These are phyloP conservation scores for Neomonachus schauinslandi DNA, from an alignment of 2,113 vertebrate species.

Conservation along the genomic window DNA sequence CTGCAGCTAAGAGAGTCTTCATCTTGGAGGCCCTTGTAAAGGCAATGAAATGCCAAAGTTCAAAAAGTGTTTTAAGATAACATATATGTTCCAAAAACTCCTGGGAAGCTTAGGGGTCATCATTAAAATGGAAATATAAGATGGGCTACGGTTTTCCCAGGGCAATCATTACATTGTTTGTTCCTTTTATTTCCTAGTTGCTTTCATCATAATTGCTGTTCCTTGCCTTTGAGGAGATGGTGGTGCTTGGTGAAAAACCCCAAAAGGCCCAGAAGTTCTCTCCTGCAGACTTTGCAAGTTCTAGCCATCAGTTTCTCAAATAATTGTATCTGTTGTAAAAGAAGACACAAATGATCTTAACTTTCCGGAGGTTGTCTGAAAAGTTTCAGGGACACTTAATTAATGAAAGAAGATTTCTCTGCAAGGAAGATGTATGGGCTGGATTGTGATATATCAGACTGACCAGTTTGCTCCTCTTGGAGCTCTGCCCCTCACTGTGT, in stretches of 20 bases:
- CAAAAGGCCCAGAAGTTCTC: constrained; percentile 25
- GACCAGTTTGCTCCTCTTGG: neutral
- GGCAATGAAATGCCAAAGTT: constrained; percentile 23
- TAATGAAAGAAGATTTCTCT: neutral
- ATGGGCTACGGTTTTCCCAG: neutral
- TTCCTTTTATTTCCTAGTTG: constrained; percentile 35
- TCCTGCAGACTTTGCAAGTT: neutral
- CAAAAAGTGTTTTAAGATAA: constrained; percentile 36
- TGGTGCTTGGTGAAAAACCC: neutral
- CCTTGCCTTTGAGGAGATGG: constrained; percentile 42
- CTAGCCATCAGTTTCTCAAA: constrained; percentile 44
- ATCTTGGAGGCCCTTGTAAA: neutral
- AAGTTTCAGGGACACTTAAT: neutral
- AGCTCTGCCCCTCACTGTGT: neutral
- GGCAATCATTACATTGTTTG: neutral
- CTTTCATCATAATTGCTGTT: constrained; percentile 53
- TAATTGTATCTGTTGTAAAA: constrained; percentile 17
- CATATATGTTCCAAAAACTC: neutral
- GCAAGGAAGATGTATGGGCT: neutral
- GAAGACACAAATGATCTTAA: neutral
- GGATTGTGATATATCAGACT: neutral
- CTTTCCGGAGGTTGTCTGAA: neutral
- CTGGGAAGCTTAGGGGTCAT: neutral
- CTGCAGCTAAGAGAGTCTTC: neutral
- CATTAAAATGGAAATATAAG: constrained; percentile 42